Base-by-base conservation (phyloP, 2,888 invertebrate species). In the Protodeltote pygarga region DNA sequence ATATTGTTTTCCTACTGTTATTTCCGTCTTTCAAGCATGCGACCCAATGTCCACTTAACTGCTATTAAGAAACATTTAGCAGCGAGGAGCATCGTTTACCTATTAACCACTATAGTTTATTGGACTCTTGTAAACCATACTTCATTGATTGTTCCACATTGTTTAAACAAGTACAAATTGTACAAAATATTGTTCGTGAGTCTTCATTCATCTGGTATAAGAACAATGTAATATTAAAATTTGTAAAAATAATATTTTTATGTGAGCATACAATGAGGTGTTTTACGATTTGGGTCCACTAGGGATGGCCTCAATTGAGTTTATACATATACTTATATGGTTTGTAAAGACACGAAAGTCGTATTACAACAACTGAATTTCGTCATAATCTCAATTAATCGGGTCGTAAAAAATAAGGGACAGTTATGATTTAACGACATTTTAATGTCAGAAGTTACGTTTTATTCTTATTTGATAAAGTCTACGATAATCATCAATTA, bases 1-100 rank as follows among this genome's bases (percentile, higher is more conserved):
- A 63, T 85, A 78, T 82, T 83, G 82, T 81, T 83, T 80, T 78
- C 62, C 70, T 62, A 66, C 48, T 66, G 63, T 66, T 77, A 75
- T 81, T 81, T 80, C 76, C 75, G 71, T 65, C 60, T 63, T 64
- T 59, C 55, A 50, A 58, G 50, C 55, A 27, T 48, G 38, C 33
- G 34, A 38, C 32, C 27, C 48, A 28, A 34, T 51, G 28, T 24
- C 34, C 48, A 55, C 52, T 63, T 54, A 41, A 55, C 29, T 50
- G 19, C 28, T 41, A 27, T 34, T 49, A 35, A 35, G 28, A 47
- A 33, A 24, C 20, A 11, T 31, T 41, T 31, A 41, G 13, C 21
- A 41, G 13, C 21, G 21, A 20, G n/a, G 19, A 17, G 23, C 13
- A 25, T 33, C 16, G 13, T 29, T 21, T 6, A 38, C 10, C n/a